These are phyloP conservation scores for Thunnus maccoyii DNA, from an alignment of 2,113 vertebrate species.

Conservation along the genomic window DNA sequence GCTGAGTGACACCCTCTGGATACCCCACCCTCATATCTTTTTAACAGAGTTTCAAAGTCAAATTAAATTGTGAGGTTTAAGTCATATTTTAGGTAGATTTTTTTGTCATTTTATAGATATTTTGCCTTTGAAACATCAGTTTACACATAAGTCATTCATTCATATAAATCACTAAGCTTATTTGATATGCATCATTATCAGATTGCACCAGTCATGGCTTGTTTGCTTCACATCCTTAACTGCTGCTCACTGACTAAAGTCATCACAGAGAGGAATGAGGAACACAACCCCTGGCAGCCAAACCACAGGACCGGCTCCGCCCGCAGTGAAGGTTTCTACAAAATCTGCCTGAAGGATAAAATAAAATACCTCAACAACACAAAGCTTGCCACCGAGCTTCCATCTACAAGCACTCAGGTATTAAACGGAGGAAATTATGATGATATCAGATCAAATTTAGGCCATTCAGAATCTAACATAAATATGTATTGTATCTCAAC, in stretches of 20 bases:
- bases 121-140: background rate
- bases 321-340: conserved; percentile 96
- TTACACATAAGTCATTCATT: background rate
- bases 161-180: background rate
- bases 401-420: conserved; percentile 90
- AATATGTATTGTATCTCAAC: background rate
- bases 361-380: conserved; percentile 91
- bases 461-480: background rate
- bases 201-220: background rate
- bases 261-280: conserved; percentile 87
- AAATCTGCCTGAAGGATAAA: conserved; percentile 96
- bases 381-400: conserved; percentile 85
- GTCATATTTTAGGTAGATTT: background rate
- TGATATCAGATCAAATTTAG: background rate
- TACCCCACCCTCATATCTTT: conserved; percentile 98
- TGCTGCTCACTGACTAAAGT: conserved; percentile 89
- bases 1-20: conserved; percentile 94
- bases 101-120: background rate
- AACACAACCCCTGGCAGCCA: conserved; percentile 84
- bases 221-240: conserved; percentile 86
- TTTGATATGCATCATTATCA: background rate
- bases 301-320: conserved; percentile 93
- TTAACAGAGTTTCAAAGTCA: background rate
- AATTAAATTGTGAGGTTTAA: background rate
- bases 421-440: background rate